Conservation (phyloP, 1,140 invertebrate species). For the Tigriopus japonicus region DNA sequence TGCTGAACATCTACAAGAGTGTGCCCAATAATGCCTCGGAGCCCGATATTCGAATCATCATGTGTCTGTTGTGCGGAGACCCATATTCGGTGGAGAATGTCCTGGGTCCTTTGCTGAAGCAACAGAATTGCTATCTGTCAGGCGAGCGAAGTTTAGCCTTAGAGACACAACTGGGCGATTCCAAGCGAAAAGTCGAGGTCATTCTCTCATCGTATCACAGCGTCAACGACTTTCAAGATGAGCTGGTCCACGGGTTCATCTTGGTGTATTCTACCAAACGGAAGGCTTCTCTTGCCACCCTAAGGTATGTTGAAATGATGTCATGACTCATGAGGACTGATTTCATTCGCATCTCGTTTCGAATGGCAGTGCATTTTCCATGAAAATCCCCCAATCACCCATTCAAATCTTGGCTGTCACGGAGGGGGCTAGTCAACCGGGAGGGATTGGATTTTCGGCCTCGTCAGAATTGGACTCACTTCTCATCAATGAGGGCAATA, state of each 20-base stretch:
- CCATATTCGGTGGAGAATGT: slow-evolving; percentile 77
- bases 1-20: slow-evolving; percentile 44
- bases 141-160: slow-evolving; percentile 69
- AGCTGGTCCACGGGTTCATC: slow-evolving; percentile 86
- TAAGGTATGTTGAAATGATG: slow-evolving; percentile 42
- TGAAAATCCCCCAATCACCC: slow-evolving; percentile 79
- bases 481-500: slow-evolving; percentile 78
- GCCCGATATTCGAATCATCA: slow-evolving; percentile 76
- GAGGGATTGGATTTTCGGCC: background rate
- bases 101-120: slow-evolving; percentile 62
- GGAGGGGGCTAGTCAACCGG: slow-evolving; percentile 20
- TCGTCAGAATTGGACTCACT: slow-evolving; percentile 57
- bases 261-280: slow-evolving; percentile 85
- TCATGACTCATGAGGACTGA: slow-evolving; percentile 17
- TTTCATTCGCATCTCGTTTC: slow-evolving; percentile 31
- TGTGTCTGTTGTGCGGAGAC: slow-evolving; percentile 94
- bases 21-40: slow-evolving; percentile 29
- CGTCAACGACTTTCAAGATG: slow-evolving; percentile 72
- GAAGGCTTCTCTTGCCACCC: slow-evolving; percentile 76
- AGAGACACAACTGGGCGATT: slow-evolving; percentile 68
- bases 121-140: slow-evolving; percentile 67
- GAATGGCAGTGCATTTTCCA: slow-evolving; percentile 48
- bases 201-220: slow-evolving; percentile 89
- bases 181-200: slow-evolving; percentile 47
- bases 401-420: slow-evolving; percentile 40